A percentile compares a stretch with the other conserved stretches of the same genome.
phyloP scores from a whole-genome alignment of 2,797 vertebrate species.

The Chaunax sp. region DNA sequence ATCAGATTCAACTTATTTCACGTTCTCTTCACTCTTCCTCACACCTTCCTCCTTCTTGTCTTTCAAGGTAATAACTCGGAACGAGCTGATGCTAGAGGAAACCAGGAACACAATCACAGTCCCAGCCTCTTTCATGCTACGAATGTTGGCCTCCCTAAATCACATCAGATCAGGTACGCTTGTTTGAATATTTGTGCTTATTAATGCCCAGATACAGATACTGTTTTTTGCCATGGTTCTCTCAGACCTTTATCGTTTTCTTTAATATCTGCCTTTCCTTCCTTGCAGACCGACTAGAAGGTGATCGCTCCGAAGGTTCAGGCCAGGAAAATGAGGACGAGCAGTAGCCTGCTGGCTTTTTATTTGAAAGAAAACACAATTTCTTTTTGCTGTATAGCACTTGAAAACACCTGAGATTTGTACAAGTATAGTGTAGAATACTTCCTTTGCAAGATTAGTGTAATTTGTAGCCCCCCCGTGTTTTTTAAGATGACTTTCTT shows the following conservation, averaged over 20 bases:
- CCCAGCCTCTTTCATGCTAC: constrained; percentile 98
- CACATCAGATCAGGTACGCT: constrained; percentile 82
- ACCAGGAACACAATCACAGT: constrained; percentile 99
- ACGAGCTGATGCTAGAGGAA: constrained; percentile 98
- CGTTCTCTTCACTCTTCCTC: neutral
- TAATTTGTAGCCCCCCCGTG: constrained; percentile 87
- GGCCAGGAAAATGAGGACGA: constrained; percentile 96
- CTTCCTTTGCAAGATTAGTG: constrained; percentile 93
- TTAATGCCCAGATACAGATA: too few relatives aligned
- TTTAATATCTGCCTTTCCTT: constrained; percentile 4
- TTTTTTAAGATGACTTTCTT: constrained; percentile 87
- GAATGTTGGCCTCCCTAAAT: constrained; percentile 98
- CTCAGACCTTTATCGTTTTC: neutral
- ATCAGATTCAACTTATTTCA: neutral
- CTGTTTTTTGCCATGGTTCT: too few relatives aligned
- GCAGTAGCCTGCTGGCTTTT: constrained; percentile 77
- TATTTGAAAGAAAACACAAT: constrained; percentile 62
- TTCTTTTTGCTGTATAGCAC: constrained; percentile 84
- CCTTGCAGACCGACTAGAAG: constrained; percentile 89
- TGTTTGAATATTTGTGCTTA: too few relatives aligned
- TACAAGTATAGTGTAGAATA: constrained; percentile 92
- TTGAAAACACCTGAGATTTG: constrained; percentile 86
- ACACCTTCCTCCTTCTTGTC: constrained; percentile 7
- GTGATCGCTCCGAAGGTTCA: constrained; percentile 95
- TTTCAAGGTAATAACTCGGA: constrained; percentile 94